A percentile compares a stretch with the other conserved stretches of the same genome.
Evolutionary conservation across 2,113 vertebrate species (phyloP).

Genomic region (Piliocolobus tephrosceles): DNA sequence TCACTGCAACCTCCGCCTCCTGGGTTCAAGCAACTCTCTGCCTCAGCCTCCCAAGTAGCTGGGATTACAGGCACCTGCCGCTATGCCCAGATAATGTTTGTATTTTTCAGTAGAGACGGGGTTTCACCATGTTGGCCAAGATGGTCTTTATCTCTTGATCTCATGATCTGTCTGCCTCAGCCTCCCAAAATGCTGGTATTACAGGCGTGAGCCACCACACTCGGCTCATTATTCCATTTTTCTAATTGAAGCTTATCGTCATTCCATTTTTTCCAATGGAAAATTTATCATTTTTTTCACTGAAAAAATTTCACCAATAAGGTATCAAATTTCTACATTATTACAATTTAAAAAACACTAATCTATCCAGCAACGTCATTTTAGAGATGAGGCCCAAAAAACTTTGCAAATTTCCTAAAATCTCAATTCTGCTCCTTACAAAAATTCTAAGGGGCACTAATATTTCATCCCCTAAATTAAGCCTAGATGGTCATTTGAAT

Average conservation of each 20-base stretch:
- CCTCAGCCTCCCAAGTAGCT: too few species aligned
- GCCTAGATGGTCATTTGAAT: background rate
- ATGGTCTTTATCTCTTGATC: too few species aligned
- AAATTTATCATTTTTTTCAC: background rate
- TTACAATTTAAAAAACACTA: background rate
- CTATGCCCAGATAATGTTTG: too few species aligned
- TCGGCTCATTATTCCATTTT: background rate
- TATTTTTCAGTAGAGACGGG: too few species aligned
- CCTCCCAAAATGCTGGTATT: too few species aligned
- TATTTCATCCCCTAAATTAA: background rate
- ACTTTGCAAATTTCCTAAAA: background rate
- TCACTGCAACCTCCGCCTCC: too few species aligned
- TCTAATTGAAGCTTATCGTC: background rate
- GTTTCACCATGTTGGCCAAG: too few species aligned
- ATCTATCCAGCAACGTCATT: background rate
- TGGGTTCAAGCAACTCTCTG: too few species aligned
- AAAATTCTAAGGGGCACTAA: background rate
- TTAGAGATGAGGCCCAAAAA: background rate
- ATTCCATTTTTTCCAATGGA: background rate
- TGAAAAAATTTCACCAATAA: background rate
- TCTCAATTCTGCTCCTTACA: background rate
- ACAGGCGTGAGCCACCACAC: accelerated
- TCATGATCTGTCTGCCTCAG: too few species aligned
- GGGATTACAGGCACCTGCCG: too few species aligned
- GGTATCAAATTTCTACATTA: background rate